Percentiles rank a stretch among this genome's conserved stretches.
Conservation (phyloP, 2,888 invertebrate species). For the Eremobia ochroleuca region DNA sequence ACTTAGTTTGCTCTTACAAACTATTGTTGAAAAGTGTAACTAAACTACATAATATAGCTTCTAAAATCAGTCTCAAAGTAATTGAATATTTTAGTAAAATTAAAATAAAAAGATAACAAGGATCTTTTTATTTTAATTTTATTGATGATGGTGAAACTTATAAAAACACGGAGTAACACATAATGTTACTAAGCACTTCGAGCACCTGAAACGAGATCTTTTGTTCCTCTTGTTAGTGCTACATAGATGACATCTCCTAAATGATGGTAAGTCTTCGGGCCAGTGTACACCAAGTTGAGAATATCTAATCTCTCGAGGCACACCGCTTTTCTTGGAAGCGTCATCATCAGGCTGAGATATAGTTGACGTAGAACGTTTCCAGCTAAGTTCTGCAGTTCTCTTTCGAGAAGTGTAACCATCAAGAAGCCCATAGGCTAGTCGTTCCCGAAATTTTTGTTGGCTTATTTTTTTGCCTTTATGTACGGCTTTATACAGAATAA, state of each 20-base stretch:
- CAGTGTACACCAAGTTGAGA: slow-evolving; percentile 39
- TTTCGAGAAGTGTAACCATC: slow-evolving; percentile 33
- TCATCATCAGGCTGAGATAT: slow-evolving; percentile 28
- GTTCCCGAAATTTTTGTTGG: slow-evolving; percentile 32
- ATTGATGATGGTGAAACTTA: slow-evolving; percentile 8
- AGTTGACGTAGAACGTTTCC: slow-evolving; percentile 22
- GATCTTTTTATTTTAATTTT: not conserved
- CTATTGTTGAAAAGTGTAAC: slow-evolving; percentile 6
- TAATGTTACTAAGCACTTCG: slow-evolving; percentile 8
- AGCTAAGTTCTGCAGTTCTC: slow-evolving; percentile 28
- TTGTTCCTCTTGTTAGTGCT: not conserved
- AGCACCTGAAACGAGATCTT: slow-evolving; percentile 14
- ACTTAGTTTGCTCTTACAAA: slow-evolving; percentile 10
- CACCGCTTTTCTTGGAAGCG: slow-evolving; percentile 22
- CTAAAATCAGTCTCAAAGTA: slow-evolving; percentile 17
- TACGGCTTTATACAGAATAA: slow-evolving; percentile 32
- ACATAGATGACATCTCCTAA: slow-evolving; percentile 33
- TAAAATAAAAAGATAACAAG: not conserved
- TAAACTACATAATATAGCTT: not conserved
- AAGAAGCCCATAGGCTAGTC: slow-evolving; percentile 23
- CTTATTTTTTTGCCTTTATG: slow-evolving; percentile 28
- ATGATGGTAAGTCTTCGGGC: slow-evolving; percentile 35
- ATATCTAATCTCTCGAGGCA: slow-evolving; percentile 34
- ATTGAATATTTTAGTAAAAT: slow-evolving; percentile 6
- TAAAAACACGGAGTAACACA: slow-evolving; percentile 7